Evolutionary conservation across 2,888 invertebrate species (phyloP).

Genomic region (Sarcophaga rosellei): DNA sequence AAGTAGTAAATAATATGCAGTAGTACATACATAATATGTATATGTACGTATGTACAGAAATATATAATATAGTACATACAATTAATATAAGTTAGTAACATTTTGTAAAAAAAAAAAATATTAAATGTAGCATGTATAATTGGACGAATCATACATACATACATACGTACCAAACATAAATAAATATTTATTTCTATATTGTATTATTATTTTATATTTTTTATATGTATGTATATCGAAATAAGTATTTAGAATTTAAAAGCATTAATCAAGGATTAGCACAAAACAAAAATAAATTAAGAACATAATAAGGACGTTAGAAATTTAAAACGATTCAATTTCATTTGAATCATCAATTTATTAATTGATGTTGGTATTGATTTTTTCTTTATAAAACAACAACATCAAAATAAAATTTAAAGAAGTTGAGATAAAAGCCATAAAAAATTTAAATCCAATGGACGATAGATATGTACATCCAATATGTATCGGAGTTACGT

Average conservation of each 20-base stretch:
- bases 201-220: not conserved
- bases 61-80: not conserved
- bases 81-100: slow-evolving; percentile 44
- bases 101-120: not conserved
- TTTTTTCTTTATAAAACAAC: too few relatives aligned
- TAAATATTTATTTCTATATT: slow-evolving; percentile 1
- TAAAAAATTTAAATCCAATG: not conserved
- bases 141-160: not conserved
- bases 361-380: too few relatives aligned
- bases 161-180: slow-evolving; percentile 2
- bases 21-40: too few relatives aligned
- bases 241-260: slow-evolving; percentile 32
- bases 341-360: too few relatives aligned
- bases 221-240: not conserved
- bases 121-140: not conserved
- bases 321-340: too few relatives aligned
- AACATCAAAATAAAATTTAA: too few relatives aligned
- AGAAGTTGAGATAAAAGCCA: too few relatives aligned
- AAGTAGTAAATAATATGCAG: not conserved
- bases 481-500: too few relatives aligned
- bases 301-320: too few relatives aligned
- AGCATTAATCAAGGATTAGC: slow-evolving; percentile 47
- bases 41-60: too few relatives aligned
- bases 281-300: not conserved
- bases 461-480: too few relatives aligned